Percentiles rank a stretch among this genome's conserved stretches.
Conservation (phyloP, 2,113 vertebrate genomes). For the Pseudorectes ferrugineus region DNA sequence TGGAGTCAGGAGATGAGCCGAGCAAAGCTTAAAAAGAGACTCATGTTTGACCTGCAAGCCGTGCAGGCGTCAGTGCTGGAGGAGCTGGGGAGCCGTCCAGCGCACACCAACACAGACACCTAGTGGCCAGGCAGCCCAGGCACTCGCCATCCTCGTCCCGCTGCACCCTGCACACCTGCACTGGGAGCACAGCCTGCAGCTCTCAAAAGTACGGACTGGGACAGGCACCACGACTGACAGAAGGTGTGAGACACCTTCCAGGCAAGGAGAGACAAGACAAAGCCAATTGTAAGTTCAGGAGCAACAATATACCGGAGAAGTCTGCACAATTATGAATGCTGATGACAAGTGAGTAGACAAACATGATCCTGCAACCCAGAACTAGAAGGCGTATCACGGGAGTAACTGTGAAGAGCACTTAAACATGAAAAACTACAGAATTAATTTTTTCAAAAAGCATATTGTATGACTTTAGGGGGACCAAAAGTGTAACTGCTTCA, state of each 20-base stretch:
- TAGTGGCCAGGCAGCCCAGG: neutral
- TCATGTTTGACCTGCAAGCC: fast-evolving
- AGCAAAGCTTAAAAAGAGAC: fast-evolving
- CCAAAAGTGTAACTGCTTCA: neutral
- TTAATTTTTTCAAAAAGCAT: neutral
- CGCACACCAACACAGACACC: neutral
- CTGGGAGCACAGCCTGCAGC: fast-evolving
- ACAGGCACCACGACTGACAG: neutral
- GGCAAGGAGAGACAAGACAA: neutral
- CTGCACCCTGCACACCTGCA: neutral
- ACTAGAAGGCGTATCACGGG: neutral
- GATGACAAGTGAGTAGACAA: neutral
- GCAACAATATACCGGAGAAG: neutral
- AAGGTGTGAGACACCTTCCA: neutral
- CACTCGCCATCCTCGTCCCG: fast-evolving
- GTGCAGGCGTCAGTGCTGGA: fast-evolving
- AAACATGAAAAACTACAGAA: neutral
- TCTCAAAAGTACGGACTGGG: fast-evolving
- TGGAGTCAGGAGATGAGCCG: neutral
- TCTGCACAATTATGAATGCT: neutral
- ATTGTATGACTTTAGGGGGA: neutral
- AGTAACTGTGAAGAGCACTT: neutral
- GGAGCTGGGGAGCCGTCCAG: fast-evolving
- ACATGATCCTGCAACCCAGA: neutral
- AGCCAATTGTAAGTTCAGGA: neutral